A percentile compares a stretch with the other conserved stretches of the same genome.
phyloP scores from a whole-genome alignment of 2,797 vertebrate genomes.

The Siniperca obscura region DNA sequence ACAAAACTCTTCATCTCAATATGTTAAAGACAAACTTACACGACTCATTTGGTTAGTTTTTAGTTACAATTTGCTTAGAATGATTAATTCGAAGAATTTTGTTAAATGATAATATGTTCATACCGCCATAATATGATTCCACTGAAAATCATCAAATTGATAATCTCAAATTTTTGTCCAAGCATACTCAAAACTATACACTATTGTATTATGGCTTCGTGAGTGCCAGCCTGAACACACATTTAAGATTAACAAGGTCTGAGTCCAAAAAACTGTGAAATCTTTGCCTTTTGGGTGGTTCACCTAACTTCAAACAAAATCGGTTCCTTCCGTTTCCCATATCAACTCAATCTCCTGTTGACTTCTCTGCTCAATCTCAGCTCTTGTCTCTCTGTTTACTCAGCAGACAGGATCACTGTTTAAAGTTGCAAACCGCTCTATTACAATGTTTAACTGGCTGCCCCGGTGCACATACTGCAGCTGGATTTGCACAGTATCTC shows the following conservation, averaged over 20 bases:
- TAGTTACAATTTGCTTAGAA: background rate
- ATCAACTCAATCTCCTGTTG: slow-evolving; percentile 28
- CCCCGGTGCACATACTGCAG: background rate
- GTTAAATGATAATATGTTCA: background rate
- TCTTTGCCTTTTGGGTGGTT: background rate
- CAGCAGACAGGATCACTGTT: slow-evolving; percentile 32
- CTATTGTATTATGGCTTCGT: background rate
- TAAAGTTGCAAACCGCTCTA: slow-evolving; percentile 19
- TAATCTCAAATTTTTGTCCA: background rate
- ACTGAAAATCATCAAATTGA: background rate
- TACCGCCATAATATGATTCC: background rate
- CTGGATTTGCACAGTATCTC: slow-evolving; percentile 24
- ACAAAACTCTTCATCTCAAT: background rate
- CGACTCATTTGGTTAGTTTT: background rate
- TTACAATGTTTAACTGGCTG: slow-evolving; percentile 37
- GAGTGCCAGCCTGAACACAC: background rate
- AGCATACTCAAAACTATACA: background rate
- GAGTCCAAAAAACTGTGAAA: background rate
- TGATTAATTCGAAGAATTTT: background rate
- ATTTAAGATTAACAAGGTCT: background rate
- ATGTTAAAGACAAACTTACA: background rate
- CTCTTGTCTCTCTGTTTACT: slow-evolving; percentile 35
- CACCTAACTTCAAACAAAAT: slow-evolving; percentile 16
- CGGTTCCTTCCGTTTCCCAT: background rate
- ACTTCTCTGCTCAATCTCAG: slow-evolving; percentile 50